These are phyloP conservation scores for Aegithalos caudatus DNA, from an alignment of 2,113 vertebrate species.

Conservation along the genomic window DNA sequence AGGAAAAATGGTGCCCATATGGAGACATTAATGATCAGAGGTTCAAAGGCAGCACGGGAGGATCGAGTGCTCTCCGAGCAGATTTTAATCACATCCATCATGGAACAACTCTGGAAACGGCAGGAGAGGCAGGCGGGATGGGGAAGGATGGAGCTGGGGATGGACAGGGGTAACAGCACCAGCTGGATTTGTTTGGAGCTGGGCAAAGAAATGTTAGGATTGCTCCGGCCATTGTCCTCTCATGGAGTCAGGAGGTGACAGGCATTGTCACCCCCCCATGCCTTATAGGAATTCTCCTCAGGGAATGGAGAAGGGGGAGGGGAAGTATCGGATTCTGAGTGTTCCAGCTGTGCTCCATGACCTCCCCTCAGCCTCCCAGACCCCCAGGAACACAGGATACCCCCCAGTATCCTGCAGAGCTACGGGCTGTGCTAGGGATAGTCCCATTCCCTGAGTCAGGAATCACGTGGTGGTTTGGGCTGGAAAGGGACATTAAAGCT, in stretches of 20 bases:
- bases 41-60: slow-evolving; percentile 37
- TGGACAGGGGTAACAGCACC: not conserved
- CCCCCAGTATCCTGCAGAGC: accelerated
- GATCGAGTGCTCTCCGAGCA: not conserved
- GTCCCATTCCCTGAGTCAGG: not conserved
- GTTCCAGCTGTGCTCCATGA: accelerated
- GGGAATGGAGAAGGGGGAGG: not conserved
- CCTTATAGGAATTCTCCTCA: not conserved
- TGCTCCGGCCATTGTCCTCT: not conserved
- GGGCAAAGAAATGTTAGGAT: not conserved
- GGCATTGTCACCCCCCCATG: accelerated
- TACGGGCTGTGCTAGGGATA: accelerated
- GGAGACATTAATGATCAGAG: slow-evolving; percentile 41
- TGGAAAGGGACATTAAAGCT: not conserved
- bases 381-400: accelerated
- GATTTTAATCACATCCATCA: slow-evolving; percentile 53
- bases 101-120: not conserved
- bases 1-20: slow-evolving; percentile 58
- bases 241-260: not conserved
- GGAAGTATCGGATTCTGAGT: accelerated
- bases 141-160: not conserved
- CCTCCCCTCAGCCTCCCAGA: not conserved
- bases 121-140: not conserved
- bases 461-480: not conserved
- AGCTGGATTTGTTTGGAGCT: not conserved